Evolutionary conservation across 2,113 vertebrate species (phyloP), one percentile per base, ranked within the genome.

Genomic region (Xenus cinereus): DNA sequence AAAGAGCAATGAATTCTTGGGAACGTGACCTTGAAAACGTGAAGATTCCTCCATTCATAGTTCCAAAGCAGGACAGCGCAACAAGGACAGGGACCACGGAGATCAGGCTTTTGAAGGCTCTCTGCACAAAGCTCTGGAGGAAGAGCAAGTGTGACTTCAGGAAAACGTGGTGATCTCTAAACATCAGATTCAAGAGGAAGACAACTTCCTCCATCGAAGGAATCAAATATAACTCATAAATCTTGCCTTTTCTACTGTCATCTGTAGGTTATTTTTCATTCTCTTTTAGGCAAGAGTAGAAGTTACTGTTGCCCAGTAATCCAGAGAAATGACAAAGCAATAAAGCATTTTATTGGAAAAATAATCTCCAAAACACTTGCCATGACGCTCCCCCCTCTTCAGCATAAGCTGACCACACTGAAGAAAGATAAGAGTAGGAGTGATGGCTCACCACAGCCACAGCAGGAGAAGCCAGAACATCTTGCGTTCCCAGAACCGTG

Each of bases 21-120:
- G 32, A 32, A 54, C 21, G 9, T 72, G 93, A 99, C 99, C 99
- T 99, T 68, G 99, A 98, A 63, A 97, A 85, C 0, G 97, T 97
- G 88, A 99, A 99, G 93, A 99, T 98, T 32, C 98, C 98, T 27
- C 98, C 98, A 28, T 99, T 99, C 46, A 99, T 97, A 11, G 99
- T 97, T 72, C 99, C 99, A 35, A 99, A 98, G 76, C 99, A 99
- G 63, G 99, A 99, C 20, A 99, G 54, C 1, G 98, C 98, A 1
- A 99, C 99, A 20, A 99, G 98, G 63, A 99, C 24, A 17, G 99
- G 99, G 45, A 99, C 97, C 69, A 98, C 91, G 0, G 98, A 97
- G 12, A 98, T 97, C 50, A 99, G 26, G 32, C 98, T 97, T 84
- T 97, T 97, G 57, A 99, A 98, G 41, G 98, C 98, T 24, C 95